Evolutionary conservation across 2,888 invertebrate genomes (phyloP).

Genomic region (Trilocha varians): DNA sequence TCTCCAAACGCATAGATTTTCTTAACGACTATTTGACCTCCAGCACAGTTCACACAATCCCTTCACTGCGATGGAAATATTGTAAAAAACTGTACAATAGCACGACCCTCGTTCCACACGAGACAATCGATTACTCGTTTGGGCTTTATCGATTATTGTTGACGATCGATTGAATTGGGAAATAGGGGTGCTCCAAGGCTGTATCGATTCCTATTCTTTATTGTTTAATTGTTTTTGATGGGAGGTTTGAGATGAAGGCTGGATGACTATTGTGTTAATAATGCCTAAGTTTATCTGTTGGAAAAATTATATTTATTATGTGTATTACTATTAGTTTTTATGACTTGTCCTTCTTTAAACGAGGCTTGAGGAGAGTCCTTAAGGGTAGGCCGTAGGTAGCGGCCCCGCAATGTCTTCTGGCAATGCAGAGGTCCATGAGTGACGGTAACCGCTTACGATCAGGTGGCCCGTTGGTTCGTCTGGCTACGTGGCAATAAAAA

Average conservation of each 20-base stretch:
- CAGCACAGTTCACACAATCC: constrained; percentile 66
- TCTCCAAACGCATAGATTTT: background rate
- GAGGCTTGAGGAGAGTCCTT: too few relatives aligned
- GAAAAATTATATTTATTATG: too few relatives aligned
- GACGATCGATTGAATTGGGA: constrained; percentile 50
- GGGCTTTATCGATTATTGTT: constrained; percentile 67
- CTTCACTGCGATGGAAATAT: constrained; percentile 66
- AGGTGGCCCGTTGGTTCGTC: too few relatives aligned
- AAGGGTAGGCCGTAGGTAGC: too few relatives aligned
- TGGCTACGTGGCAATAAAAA: too few relatives aligned
- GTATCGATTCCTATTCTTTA: constrained; percentile 22
- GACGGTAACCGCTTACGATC: too few relatives aligned
- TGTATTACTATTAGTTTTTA: too few relatives aligned
- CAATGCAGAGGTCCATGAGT: too few relatives aligned
- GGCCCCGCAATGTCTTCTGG: too few relatives aligned
- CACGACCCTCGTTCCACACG: constrained; percentile 46
- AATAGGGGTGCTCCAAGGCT: constrained; percentile 47
- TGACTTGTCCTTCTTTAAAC: too few relatives aligned
- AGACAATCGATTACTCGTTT: constrained; percentile 67
- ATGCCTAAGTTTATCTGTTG: too few relatives aligned
- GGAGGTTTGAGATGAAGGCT: constrained; percentile 1
- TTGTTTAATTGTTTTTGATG: constrained; percentile 13
- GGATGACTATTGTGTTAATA: too few relatives aligned
- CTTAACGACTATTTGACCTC: constrained; percentile 39
- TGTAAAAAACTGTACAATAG: constrained; percentile 65